A percentile compares a stretch with the other conserved stretches of the same genome.
Evolutionary conservation across 2,888 invertebrate species (phyloP).

Genomic region (Tiliacea citrago): DNA sequence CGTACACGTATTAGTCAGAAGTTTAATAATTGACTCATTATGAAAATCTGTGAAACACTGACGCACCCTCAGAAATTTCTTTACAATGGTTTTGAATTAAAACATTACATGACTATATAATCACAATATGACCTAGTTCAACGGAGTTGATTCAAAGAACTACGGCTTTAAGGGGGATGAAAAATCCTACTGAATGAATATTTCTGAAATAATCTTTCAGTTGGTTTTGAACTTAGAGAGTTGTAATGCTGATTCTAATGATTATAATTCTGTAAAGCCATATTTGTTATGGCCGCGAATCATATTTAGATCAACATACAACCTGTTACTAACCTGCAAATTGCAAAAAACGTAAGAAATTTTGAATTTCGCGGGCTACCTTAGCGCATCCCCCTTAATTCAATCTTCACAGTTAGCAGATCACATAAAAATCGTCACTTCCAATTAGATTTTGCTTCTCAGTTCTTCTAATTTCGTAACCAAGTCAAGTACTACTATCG

Average conservation of each 20-base stretch:
- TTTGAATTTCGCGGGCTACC: too few species aligned
- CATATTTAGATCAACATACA: too few species aligned
- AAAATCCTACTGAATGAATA: too few species aligned
- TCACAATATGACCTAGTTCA: constrained; percentile 11
- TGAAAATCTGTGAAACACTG: constrained; percentile 76
- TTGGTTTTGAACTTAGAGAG: too few species aligned
- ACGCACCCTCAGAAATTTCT: constrained; percentile 72
- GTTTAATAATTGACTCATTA: constrained; percentile 83
- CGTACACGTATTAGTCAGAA: constrained; percentile 69
- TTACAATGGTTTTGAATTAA: constrained; percentile 57
- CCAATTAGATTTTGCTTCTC: constrained; percentile 12
- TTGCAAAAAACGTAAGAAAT: too few species aligned
- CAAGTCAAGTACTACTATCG: constrained; percentile 8
- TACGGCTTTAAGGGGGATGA: too few species aligned
- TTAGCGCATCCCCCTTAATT: too few species aligned
- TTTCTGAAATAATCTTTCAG: too few species aligned
- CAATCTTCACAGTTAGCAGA: constrained; percentile 4
- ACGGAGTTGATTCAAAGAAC: constrained; percentile 24
- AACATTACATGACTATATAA: constrained; percentile 35
- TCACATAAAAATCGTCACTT: constrained; percentile 28
- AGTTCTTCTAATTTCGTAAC: constrained; percentile 26
- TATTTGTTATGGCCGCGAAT: too few species aligned
- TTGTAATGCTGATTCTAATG: too few species aligned
- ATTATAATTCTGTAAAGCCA: too few species aligned
- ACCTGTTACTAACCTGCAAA: too few species aligned